Conservation (phyloP, 37 sponge, comb jelly and placozoan species). For the Spongilla lacustris region DNA sequence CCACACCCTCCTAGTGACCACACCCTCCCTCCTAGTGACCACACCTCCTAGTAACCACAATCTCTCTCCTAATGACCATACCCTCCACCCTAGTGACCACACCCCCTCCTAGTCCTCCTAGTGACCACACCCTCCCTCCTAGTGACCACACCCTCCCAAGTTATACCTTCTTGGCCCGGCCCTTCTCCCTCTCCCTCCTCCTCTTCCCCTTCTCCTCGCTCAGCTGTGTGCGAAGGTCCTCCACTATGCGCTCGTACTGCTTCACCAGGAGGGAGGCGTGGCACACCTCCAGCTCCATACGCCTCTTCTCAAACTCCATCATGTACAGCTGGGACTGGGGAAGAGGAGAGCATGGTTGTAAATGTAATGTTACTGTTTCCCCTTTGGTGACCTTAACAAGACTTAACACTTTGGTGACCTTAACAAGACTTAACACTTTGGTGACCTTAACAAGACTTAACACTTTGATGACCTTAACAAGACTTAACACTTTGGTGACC, state of each 20-base stretch:
- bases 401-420: no score
- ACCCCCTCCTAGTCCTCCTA: neutral
- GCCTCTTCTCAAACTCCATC: conserved; percentile 83
- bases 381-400: no score
- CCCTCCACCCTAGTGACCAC: no score
- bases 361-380: no score
- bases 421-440: no score
- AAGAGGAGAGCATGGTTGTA: neutral
- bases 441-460: no score
- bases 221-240: conserved; percentile 39
- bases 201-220: conserved; percentile 42
- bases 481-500: no score
- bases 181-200: conserved; percentile 36
- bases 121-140: neutral
- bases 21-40: neutral
- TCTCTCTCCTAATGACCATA: no score
- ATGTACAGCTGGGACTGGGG: conserved; percentile 87
- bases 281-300: conserved; percentile 74
- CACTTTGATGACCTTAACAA: no score
- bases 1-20: neutral
- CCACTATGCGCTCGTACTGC: conserved; percentile 25
- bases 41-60: neutral
- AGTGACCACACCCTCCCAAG: neutral
- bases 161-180: conserved; percentile 13
- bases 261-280: conserved; percentile 37